A percentile compares a stretch with the other conserved stretches of the same genome.
Conservation (phyloP, 2,797 vertebrate species). For the Catamblyrhynchus diadema region DNA sequence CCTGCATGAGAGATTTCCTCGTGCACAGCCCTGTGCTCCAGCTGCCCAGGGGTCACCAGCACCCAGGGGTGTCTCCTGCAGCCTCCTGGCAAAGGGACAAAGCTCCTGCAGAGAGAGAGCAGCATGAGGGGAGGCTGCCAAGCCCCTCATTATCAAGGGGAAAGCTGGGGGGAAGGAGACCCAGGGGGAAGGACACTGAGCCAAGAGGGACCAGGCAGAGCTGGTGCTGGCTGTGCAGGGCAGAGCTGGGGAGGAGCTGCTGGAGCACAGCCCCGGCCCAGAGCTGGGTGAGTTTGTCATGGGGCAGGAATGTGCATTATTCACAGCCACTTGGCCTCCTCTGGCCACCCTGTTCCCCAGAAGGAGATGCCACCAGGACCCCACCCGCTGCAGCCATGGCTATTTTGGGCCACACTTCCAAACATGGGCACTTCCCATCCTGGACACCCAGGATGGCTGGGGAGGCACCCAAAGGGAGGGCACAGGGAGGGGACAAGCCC, state of each 20-base stretch:
- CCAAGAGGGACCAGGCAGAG: not conserved
- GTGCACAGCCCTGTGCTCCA: not conserved
- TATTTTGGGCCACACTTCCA: constrained; percentile 23
- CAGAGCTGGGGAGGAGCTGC: not conserved
- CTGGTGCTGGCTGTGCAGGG: not conserved
- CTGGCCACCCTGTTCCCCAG: not conserved
- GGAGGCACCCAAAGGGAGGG: not conserved
- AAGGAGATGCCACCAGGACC: not conserved
- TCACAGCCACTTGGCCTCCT: constrained; percentile 17
- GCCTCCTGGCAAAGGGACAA: not conserved
- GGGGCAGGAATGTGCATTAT: constrained; percentile 19
- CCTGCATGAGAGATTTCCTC: not conserved
- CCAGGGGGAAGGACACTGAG: fast-evolving
- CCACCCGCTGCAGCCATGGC: fast-evolving
- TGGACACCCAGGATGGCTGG: not conserved
- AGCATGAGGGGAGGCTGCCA: fast-evolving
- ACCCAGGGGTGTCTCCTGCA: not conserved
- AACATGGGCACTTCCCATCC: not conserved
- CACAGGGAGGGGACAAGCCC: not conserved
- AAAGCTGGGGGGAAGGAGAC: not conserved
- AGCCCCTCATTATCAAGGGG: fast-evolving
- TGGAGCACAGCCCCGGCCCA: not conserved
- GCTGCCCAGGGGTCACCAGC: not conserved
- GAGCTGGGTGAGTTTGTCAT: not conserved
- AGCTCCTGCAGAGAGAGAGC: not conserved